A percentile compares a stretch with the other conserved stretches of the same genome.
phyloP scores from a whole-genome alignment of 1,140 invertebrate genomes.

The Zaprionus vittiger region DNA sequence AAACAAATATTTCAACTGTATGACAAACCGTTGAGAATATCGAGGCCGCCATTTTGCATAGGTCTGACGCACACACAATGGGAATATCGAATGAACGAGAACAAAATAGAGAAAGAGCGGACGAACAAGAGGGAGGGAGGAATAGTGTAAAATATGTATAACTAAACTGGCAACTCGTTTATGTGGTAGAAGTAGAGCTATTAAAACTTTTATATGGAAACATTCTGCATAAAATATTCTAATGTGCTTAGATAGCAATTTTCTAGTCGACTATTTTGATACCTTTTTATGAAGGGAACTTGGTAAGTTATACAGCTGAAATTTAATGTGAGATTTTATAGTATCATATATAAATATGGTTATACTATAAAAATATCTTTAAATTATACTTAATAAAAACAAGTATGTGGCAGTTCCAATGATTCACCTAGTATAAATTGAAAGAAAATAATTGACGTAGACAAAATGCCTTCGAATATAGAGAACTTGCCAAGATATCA shows the following conservation, averaged over 20 bases:
- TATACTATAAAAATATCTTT: no score
- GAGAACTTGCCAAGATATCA: no score
- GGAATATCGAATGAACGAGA: background rate
- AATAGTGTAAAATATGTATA: background rate
- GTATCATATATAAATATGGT: no score
- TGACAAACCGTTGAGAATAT: constrained; percentile 22
- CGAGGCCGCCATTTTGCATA: constrained; percentile 46
- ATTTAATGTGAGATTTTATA: no score
- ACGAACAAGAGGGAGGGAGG: background rate
- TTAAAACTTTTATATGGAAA: constrained; percentile 1
- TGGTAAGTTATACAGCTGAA: no score
- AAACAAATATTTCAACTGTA: constrained; percentile 36
- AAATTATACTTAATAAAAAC: no score
- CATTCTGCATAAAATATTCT: constrained; percentile 1
- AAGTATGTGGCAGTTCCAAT: no score
- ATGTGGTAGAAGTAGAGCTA: constrained; percentile 5
- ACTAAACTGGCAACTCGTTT: constrained; percentile 4
- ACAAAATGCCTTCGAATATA: no score
- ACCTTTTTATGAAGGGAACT: background rate
- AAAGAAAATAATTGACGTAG: no score
- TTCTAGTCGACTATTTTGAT: background rate
- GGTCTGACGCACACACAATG: constrained; percentile 5
- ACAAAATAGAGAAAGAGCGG: background rate
- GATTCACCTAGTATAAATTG: no score
- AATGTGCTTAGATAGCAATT: background rate